These are phyloP conservation scores for Rhinolophus ferrumequinum DNA, from an alignment of 2,113 vertebrate genomes.

Conservation along the genomic window DNA sequence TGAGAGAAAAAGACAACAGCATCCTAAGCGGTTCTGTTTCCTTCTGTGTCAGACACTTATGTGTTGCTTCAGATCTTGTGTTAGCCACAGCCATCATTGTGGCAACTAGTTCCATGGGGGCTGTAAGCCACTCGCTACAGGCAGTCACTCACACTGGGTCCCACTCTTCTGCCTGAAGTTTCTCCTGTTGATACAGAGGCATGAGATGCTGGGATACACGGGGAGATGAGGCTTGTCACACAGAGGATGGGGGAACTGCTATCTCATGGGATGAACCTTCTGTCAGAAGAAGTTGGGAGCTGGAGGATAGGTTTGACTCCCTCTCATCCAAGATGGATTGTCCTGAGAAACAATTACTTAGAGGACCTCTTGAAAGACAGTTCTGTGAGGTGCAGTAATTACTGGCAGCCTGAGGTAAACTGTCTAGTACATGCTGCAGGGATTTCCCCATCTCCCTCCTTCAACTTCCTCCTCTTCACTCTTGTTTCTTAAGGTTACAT, in stretches of 20 bases:
- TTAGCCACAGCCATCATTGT: neutral
- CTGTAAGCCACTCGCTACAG: neutral
- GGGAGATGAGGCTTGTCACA: neutral
- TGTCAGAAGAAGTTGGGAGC: neutral
- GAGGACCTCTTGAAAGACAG: neutral
- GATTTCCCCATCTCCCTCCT: neutral
- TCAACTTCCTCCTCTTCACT: neutral
- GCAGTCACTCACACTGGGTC: neutral
- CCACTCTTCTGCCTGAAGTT: neutral
- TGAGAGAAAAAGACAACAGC: neutral
- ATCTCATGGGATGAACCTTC: neutral
- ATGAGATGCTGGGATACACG: neutral
- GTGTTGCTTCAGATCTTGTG: neutral
- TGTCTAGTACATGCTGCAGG: neutral
- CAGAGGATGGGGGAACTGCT: neutral
- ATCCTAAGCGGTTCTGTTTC: neutral
- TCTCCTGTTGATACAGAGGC: neutral
- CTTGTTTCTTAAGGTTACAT: neutral
- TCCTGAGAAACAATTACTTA: neutral
- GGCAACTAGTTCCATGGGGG: neutral
- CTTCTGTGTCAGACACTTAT: neutral
- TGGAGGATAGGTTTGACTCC: neutral
- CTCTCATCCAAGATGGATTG: neutral
- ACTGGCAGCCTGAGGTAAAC: neutral
- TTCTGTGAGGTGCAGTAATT: neutral